Conservation (phyloP, 2,113 vertebrate genomes). For the Lamprotornis superbus region DNA sequence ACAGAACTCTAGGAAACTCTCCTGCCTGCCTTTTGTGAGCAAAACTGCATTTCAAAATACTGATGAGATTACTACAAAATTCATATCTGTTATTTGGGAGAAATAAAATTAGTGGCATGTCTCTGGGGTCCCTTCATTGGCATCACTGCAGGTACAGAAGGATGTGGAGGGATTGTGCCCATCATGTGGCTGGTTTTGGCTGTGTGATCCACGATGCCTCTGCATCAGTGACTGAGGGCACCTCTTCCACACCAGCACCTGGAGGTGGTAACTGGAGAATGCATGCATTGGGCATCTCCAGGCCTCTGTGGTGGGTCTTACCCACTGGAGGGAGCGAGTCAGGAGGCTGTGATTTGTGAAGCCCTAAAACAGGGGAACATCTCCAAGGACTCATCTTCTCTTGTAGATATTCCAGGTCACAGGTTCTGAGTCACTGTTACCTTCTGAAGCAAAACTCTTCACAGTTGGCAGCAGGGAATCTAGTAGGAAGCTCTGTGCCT, state of each 20-base stretch:
- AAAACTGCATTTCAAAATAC: neutral
- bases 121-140: neutral
- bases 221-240: neutral
- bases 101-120: neutral
- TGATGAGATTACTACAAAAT: neutral
- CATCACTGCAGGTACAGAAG: neutral
- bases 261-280: neutral
- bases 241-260: neutral
- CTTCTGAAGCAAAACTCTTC: conserved; percentile 22
- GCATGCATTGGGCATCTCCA: fast-evolving
- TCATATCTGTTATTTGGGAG: neutral
- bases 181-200: neutral
- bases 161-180: neutral
- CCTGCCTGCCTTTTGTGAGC: neutral
- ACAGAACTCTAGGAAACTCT: neutral
- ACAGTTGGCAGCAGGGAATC: neutral
- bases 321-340: fast-evolving
- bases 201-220: neutral
- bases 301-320: neutral
- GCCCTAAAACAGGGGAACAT: neutral
- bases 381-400: neutral
- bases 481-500: conserved; percentile 10
- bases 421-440: conserved; percentile 16
- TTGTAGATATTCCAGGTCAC: neutral
- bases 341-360: neutral